Base-by-base conservation (phyloP, 2,113 vertebrate species). In the Oryzias javanicus region DNA sequence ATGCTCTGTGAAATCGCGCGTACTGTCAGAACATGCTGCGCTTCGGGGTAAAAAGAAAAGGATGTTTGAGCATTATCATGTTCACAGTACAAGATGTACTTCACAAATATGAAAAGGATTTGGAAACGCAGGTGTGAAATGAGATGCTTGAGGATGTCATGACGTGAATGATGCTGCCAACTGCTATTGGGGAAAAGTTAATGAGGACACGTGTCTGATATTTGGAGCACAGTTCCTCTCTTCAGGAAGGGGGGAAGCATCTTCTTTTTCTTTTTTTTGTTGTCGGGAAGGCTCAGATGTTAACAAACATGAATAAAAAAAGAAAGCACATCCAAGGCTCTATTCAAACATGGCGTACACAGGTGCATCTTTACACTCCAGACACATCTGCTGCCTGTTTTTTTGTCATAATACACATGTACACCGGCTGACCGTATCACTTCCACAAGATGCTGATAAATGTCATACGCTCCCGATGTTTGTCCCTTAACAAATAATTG, bases 361-460 rank as follows among this genome's bases (percentile, higher is more conserved):
- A 70, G 59, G 56, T 62, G 68, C 53, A 46, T 41, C 56, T 60
- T 70, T 45, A 48, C 46, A 58, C 4, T 17, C 54, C 4, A 44
- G 42, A 75, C 66, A 76, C 51, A 74, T 76, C 65, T 57, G 49
- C 40, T 57, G 68, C 47, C 61, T 69, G 79, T 78, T 66, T 74
- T n/a, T 72, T 81, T 86, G 71, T 83, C 71, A 70, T 62, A 22
- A 54, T 69, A 86, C 80, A 79, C 75, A 60, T 85, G 83, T 85
- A 72, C 67, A 56, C 22, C 62, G 60, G 58, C 60, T 49, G 48
- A 72, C 64, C 45, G 55, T 70, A 69, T 76, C 76, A 66, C 76
- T 14, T 14, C 49, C 60, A 72, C 69, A 78, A 87, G 82, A 80
- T 49, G 58, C 44, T 66, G 60, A 66, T 65, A 80, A 86, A 89